Conservation (phyloP, 1,140 invertebrate genomes). For the Venustaconcha ellipsiformis region DNA sequence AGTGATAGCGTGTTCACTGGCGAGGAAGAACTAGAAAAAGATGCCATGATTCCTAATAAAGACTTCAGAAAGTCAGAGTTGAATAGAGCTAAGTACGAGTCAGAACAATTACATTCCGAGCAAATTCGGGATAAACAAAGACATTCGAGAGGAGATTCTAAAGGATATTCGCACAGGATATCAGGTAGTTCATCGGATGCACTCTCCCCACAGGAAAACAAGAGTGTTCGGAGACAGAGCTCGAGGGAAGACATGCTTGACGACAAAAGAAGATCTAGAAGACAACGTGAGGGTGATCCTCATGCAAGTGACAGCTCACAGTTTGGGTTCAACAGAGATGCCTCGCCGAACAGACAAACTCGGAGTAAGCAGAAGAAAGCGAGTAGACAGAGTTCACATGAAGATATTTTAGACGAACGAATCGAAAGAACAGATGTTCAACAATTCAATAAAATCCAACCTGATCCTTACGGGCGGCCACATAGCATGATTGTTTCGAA, state of each 20-base stretch:
- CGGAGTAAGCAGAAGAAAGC: constrained; percentile 30
- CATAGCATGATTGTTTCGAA: constrained; percentile 50
- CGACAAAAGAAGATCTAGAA: constrained; percentile 45
- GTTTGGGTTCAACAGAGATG: constrained; percentile 59
- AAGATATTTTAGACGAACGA: constrained; percentile 51
- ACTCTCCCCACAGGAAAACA: constrained; percentile 52
- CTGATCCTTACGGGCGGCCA: constrained; percentile 36
- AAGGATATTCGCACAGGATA: constrained; percentile 12
- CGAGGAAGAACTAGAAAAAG: constrained; percentile 38
- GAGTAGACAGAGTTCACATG: constrained; percentile 50
- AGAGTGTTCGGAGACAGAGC: constrained; percentile 34
- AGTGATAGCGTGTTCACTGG: constrained; percentile 49
- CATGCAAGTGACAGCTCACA: constrained; percentile 52
- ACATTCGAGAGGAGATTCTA: not conserved
- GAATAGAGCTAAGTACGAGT: constrained; percentile 73
- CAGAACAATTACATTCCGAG: constrained; percentile 34
- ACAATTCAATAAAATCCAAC: not conserved
- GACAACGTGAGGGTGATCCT: constrained; percentile 39
- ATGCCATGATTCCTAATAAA: constrained; percentile 72
- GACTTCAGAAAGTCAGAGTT: constrained; percentile 82
- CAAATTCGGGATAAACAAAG: constrained; percentile 16
- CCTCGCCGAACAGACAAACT: constrained; percentile 52
- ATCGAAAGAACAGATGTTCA: too few species aligned
- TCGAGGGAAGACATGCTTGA: constrained; percentile 57
- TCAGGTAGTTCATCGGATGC: constrained; percentile 57